phyloP scores from a whole-genome alignment of 2,113 vertebrate species.

The Macheiramphus alcinus region DNA sequence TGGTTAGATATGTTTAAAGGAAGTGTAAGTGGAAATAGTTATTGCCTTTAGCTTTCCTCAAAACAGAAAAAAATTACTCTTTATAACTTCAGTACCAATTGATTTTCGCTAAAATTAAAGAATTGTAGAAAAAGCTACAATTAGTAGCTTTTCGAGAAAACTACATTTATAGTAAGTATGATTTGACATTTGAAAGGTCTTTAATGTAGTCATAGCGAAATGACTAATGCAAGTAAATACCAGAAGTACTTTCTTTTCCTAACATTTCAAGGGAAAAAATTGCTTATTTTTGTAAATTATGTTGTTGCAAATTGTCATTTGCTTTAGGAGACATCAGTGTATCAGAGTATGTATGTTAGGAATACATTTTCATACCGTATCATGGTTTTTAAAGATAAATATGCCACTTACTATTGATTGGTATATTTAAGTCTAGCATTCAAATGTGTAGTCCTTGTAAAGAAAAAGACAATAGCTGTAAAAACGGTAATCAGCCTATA shows the following conservation, averaged over 20 bases:
- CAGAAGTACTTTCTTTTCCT: not conserved
- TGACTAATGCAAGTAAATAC: not conserved
- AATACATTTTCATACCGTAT: not conserved
- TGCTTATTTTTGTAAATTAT: not conserved
- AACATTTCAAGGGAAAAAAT: not conserved
- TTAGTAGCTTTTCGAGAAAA: not conserved
- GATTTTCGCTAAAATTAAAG: not conserved
- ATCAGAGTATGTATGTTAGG: not conserved
- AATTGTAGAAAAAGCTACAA: not conserved
- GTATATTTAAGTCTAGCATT: not conserved
- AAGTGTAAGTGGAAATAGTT: slow-evolving; percentile 52
- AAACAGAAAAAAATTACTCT: not conserved
- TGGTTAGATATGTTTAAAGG: slow-evolving; percentile 43
- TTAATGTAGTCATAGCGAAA: not conserved
- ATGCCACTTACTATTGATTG: not conserved
- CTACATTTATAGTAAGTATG: not conserved
- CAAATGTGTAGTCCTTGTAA: not conserved
- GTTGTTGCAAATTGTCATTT: not conserved
- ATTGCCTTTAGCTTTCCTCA: slow-evolving; percentile 29
- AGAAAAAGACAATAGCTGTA: not conserved
- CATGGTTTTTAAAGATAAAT: not conserved
- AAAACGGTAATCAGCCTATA: not conserved
- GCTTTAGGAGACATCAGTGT: not conserved
- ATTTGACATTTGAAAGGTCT: not conserved
- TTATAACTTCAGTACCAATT: not conserved